Evolutionary conservation across 2,888 invertebrate species (phyloP).

Genomic region (Lepidochrysops patricia): DNA sequence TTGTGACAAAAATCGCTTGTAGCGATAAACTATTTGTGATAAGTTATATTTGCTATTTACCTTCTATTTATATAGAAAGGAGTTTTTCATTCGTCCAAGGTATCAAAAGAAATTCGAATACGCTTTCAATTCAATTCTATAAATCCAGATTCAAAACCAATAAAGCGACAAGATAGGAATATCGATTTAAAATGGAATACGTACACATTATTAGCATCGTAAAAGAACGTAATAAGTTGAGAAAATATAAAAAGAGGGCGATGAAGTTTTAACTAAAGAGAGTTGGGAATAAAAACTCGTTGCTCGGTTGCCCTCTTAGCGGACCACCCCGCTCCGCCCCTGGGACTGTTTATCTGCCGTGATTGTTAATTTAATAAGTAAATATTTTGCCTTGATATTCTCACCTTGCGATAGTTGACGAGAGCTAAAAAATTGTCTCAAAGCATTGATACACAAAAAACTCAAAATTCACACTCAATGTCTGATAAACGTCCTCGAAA

Average conservation of each 20-base stretch:
- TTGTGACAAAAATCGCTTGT: too few species aligned
- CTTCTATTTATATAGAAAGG: too few species aligned
- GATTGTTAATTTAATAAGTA: conserved; percentile 11
- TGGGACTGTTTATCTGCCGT: conserved; percentile 1
- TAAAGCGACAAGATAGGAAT: neutral
- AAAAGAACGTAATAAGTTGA: neutral
- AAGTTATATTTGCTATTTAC: too few species aligned
- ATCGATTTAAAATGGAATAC: neutral
- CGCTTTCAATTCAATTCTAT: too few species aligned
- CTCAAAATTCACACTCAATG: too few species aligned
- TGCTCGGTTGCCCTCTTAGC: neutral
- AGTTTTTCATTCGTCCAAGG: too few species aligned
- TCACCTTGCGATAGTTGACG: neutral
- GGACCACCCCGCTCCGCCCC: neutral
- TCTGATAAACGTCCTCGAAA: too few species aligned
- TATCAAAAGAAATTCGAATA: too few species aligned
- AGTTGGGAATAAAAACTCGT: conserved; percentile 2
- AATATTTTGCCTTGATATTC: conserved; percentile 1
- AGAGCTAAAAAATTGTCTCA: too few species aligned
- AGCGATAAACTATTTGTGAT: too few species aligned
- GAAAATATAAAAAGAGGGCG: neutral
- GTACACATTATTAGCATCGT: neutral
- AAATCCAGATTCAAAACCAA: neutral
- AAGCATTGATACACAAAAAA: too few species aligned
- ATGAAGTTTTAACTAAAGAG: conserved; percentile 3